These are phyloP conservation scores for Colossoma macropomum DNA, from an alignment of 2,113 vertebrate species.

Conservation along the genomic window DNA sequence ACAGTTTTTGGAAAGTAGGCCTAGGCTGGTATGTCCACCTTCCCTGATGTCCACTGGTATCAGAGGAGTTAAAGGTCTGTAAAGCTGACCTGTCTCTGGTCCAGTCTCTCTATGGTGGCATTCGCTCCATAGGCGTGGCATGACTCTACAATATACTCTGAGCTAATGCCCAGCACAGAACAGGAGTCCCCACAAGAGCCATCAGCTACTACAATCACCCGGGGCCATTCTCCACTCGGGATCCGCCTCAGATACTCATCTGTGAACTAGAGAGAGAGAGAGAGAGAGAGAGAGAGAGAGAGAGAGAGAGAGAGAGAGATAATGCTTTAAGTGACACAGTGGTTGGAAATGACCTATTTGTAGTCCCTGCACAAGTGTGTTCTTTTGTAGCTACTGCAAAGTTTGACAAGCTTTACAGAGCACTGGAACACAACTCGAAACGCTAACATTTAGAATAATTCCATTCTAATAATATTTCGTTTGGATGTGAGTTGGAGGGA, in stretches of 20 bases:
- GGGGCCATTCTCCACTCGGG: conserved; percentile 65
- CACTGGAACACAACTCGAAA: too few relatives aligned
- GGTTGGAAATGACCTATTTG: too few relatives aligned
- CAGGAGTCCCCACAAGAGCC: conserved; percentile 79
- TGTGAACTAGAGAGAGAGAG: conserved; percentile 64
- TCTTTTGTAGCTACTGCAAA: too few relatives aligned
- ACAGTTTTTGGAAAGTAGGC: neutral
- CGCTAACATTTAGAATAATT: too few relatives aligned
- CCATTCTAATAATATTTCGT: too few relatives aligned
- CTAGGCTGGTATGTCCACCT: neutral
- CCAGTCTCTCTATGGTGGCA: conserved; percentile 74
- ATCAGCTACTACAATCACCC: conserved; percentile 75
- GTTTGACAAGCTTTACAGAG: too few relatives aligned
- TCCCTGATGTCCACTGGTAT: neutral
- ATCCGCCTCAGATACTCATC: conserved; percentile 75
- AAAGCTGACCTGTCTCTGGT: conserved; percentile 76
- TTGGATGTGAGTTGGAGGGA: too few relatives aligned
- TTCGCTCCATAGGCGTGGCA: conserved; percentile 78
- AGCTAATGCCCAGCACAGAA: conserved; percentile 77
- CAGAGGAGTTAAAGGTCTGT: neutral
- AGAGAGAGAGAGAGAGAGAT: conserved; percentile 5
- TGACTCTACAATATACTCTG: conserved; percentile 76
- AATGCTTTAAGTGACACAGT: too few relatives aligned
- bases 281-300: conserved; percentile 13
- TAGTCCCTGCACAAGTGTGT: too few relatives aligned